Conservation (phyloP, 2,113 vertebrate genomes). For the Tautogolabrus adspersus region DNA sequence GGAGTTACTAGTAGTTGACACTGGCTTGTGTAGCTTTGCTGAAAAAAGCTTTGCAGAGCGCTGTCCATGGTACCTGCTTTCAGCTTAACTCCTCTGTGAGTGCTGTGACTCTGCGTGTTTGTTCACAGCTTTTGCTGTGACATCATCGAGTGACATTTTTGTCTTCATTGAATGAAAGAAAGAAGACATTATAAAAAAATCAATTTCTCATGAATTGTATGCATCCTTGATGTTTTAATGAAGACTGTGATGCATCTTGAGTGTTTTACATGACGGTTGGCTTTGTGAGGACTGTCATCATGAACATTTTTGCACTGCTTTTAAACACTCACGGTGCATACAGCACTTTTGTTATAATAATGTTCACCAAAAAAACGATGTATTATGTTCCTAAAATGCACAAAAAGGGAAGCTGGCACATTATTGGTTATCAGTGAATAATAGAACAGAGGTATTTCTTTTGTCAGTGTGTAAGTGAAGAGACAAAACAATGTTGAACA, state of each 20-base stretch:
- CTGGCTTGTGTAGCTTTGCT: constrained; percentile 51
- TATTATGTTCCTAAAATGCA: not conserved
- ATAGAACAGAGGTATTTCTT: not conserved
- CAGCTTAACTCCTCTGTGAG: constrained; percentile 25
- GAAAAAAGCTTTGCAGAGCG: constrained; percentile 57
- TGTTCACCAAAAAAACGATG: not conserved
- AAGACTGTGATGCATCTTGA: not conserved
- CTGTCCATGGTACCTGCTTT: constrained; percentile 52
- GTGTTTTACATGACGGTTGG: not conserved
- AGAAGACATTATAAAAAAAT: no score
- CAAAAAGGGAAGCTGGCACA: constrained; percentile 3
- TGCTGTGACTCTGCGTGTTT: constrained; percentile 5
- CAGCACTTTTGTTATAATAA: constrained; percentile 21
- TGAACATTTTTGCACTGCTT: constrained; percentile 22
- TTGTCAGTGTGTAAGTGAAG: constrained; percentile 4
- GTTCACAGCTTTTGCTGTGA: not conserved
- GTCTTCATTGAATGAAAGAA: not conserved
- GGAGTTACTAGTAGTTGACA: constrained; percentile 37
- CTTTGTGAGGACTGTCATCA: constrained; percentile 2
- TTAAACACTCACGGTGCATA: constrained; percentile 27
- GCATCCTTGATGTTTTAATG: not conserved
- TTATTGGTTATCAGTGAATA: constrained; percentile 23
- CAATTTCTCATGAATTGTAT: not conserved
- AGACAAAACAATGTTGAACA: not conserved
- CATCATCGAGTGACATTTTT: not conserved